phyloP scores from a whole-genome alignment of 2,113 vertebrate genomes.

The Ictidomys tridecemlineatus region DNA sequence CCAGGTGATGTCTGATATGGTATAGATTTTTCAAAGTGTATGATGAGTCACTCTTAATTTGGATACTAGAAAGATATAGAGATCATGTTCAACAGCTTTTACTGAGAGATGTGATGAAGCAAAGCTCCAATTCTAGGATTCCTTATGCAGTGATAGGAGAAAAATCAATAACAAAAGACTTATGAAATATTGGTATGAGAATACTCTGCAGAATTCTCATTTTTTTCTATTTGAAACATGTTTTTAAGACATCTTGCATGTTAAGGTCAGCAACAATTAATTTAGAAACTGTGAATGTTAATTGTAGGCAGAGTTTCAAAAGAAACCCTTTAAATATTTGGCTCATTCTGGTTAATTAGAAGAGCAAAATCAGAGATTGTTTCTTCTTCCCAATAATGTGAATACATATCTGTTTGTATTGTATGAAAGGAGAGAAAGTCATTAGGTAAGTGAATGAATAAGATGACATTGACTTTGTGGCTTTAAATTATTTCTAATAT shows the following conservation, averaged over 20 bases:
- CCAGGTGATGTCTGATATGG: neutral
- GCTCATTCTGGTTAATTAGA: slow-evolving; percentile 62
- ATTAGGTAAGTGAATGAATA: slow-evolving; percentile 38
- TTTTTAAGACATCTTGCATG: slow-evolving; percentile 51
- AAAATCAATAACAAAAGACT: slow-evolving; percentile 45
- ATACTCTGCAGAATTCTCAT: slow-evolving; percentile 39
- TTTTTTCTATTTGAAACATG: slow-evolving; percentile 16
- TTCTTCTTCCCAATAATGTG: slow-evolving; percentile 43
- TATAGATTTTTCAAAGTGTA: slow-evolving; percentile 2
- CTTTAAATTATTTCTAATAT: slow-evolving; percentile 63
- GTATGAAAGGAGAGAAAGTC: slow-evolving; percentile 14
- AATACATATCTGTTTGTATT: slow-evolving; percentile 16
- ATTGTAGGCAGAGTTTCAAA: slow-evolving; percentile 65
- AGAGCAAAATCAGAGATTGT: slow-evolving; percentile 6
- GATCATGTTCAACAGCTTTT: slow-evolving; percentile 29
- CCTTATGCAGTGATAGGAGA: neutral
- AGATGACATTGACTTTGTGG: slow-evolving; percentile 51
- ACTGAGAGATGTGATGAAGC: neutral
- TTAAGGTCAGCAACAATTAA: slow-evolving; percentile 72
- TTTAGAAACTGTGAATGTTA: slow-evolving; percentile 69
- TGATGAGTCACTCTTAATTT: slow-evolving; percentile 62
- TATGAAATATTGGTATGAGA: slow-evolving; percentile 34
- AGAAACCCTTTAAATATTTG: slow-evolving; percentile 63
- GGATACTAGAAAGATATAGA: neutral
- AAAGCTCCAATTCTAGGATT: slow-evolving; percentile 8